Percentiles rank a stretch among this genome's conserved stretches.
Conservation (phyloP, 2,113 vertebrate genomes). For the Hippocampus abdominalis region DNA sequence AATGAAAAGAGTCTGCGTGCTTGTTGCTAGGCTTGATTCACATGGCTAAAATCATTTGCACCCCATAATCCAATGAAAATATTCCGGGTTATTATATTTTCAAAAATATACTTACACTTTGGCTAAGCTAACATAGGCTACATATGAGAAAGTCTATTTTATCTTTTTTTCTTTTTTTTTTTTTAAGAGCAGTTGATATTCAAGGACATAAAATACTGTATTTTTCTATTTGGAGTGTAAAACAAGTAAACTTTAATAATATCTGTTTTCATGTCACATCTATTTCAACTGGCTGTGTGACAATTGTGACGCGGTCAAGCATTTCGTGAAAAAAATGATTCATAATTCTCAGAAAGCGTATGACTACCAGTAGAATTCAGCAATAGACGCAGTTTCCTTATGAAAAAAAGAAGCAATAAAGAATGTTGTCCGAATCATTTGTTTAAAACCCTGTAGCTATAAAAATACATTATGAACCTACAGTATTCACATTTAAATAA, state of each 20-base stretch:
- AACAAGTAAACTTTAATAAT: not conserved
- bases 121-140: too few relatives aligned
- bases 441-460: not conserved
- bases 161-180: too few relatives aligned
- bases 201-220: not conserved
- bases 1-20: not conserved
- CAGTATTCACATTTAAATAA: not conserved
- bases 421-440: not conserved
- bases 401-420: not conserved
- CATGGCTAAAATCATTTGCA: rapidly evolving
- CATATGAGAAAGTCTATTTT: too few relatives aligned
- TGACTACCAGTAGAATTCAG: not conserved
- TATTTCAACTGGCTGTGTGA: not conserved
- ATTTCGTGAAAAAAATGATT: not conserved
- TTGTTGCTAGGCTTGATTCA: not conserved
- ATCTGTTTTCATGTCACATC: not conserved
- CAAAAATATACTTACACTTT: too few relatives aligned
- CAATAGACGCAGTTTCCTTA: not conserved
- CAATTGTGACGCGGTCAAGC: not conserved
- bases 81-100: too few relatives aligned
- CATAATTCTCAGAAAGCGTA: not conserved
- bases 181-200: not conserved
- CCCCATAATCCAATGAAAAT: too few relatives aligned
- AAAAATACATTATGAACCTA: not conserved
- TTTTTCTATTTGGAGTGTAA: not conserved